Percentiles rank a stretch among this genome's conserved stretches.
phyloP scores from a whole-genome alignment of 2,888 invertebrate species.

The Pristionchus maxplancki region DNA sequence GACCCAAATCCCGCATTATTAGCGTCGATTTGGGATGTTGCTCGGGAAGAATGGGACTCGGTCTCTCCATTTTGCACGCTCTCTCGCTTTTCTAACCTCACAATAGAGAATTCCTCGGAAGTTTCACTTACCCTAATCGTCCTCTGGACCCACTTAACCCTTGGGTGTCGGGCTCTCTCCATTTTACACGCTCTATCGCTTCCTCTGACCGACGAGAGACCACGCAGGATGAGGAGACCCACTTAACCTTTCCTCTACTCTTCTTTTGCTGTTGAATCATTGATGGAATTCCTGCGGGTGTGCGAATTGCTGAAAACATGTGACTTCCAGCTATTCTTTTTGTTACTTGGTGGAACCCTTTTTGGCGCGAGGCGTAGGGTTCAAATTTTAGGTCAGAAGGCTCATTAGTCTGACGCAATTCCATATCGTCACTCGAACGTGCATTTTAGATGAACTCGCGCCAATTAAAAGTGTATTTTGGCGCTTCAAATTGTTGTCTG shows the following conservation, averaged over 20 bases:
- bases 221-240: neutral
- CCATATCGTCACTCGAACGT: neutral
- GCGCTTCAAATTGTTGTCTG: neutral
- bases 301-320: neutral
- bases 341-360: too few species aligned
- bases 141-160: neutral
- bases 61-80: neutral
- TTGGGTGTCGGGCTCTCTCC: neutral
- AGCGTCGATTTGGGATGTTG: too few species aligned
- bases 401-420: too few species aligned
- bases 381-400: too few species aligned
- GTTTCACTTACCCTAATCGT: conserved; percentile 34
- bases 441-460: neutral
- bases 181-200: neutral
- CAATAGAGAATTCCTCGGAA: neutral
- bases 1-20: too few species aligned
- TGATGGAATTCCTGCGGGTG: conserved; percentile 13
- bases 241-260: neutral
- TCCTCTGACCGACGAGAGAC: neutral
- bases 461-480: neutral
- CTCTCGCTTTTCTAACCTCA: neutral
- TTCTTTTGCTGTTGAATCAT: conserved; percentile 1
- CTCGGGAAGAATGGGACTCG: too few species aligned
- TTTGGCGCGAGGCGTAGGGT: too few species aligned
- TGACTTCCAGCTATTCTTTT: neutral